Evolutionary conservation across 1,140 invertebrate species (phyloP).

Genomic region (Hylyphantes graminicola): DNA sequence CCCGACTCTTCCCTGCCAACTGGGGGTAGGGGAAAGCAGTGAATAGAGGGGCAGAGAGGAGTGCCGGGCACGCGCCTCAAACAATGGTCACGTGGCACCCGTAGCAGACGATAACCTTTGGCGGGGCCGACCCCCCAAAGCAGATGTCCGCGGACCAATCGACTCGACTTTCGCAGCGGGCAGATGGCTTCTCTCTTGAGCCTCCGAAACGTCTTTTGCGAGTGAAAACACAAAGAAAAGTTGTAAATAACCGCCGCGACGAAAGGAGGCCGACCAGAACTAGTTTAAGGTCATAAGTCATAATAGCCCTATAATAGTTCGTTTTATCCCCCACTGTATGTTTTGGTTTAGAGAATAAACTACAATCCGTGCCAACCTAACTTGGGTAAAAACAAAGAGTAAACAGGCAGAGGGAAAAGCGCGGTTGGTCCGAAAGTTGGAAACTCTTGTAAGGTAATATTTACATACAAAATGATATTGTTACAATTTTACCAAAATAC

Average conservation of each 20-base stretch:
- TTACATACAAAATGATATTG: too few species aligned
- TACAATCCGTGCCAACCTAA: too few species aligned
- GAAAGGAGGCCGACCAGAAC: conserved; percentile 3
- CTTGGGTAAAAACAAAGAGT: too few species aligned
- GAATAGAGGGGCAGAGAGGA: not conserved
- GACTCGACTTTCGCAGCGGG: not conserved
- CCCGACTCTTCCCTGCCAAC: not conserved
- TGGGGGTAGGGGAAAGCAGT: not conserved
- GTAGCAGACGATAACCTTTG: conserved; percentile 22
- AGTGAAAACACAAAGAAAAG: not conserved
- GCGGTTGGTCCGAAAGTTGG: too few species aligned
- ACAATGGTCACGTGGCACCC: conserved; percentile 48
- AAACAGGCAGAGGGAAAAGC: too few species aligned
- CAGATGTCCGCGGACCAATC: conserved; percentile 45
- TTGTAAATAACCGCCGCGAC: conserved; percentile 5
- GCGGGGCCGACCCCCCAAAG: not conserved
- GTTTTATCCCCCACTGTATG: too few species aligned
- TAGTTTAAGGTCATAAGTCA: conserved; percentile 31
- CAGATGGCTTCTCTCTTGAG: conserved; percentile 6
- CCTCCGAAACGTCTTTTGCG: conserved; percentile 13
- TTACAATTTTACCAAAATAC: too few species aligned
- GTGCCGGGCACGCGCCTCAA: conserved; percentile 29
- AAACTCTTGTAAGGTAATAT: too few species aligned
- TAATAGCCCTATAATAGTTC: too few species aligned
- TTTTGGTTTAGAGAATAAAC: too few species aligned